These are phyloP conservation scores for Panulirus ornatus DNA, from an alignment of 1,140 invertebrate genomes.

Conservation along the genomic window DNA sequence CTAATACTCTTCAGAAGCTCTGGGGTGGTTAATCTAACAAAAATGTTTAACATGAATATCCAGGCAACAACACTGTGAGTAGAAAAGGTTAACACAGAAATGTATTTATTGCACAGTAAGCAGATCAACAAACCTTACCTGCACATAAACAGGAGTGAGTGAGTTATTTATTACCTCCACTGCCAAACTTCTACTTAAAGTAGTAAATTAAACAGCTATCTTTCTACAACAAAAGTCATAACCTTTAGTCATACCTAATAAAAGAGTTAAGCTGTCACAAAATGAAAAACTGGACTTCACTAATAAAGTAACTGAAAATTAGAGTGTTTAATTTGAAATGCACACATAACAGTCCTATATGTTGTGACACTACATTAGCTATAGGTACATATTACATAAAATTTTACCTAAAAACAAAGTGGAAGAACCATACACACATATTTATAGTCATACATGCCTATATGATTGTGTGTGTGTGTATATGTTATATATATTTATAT, in stretches of 20 bases:
- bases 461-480: no score
- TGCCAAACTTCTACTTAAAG: neutral
- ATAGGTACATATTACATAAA: no score
- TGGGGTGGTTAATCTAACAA: no score
- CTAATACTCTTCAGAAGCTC: no score
- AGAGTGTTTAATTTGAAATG: neutral
- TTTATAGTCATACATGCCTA: no score
- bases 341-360: neutral
- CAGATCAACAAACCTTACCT: neutral
- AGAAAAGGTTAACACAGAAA: neutral
- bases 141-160: neutral
- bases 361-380: no score
- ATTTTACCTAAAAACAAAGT: no score
- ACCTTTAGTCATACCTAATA: neutral
- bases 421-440: no score
- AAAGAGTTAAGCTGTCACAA: neutral
- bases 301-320: neutral
- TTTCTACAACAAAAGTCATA: neutral
- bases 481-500: no score
- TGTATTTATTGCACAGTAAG: neutral
- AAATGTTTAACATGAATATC: neutral
- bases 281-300: neutral
- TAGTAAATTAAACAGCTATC: neutral
- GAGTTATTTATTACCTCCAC: neutral
- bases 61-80: neutral